Percentiles rank a stretch among this genome's conserved stretches.
phyloP scores from a whole-genome alignment of 2,797 vertebrate genomes.

The Anguilla pacifica region DNA sequence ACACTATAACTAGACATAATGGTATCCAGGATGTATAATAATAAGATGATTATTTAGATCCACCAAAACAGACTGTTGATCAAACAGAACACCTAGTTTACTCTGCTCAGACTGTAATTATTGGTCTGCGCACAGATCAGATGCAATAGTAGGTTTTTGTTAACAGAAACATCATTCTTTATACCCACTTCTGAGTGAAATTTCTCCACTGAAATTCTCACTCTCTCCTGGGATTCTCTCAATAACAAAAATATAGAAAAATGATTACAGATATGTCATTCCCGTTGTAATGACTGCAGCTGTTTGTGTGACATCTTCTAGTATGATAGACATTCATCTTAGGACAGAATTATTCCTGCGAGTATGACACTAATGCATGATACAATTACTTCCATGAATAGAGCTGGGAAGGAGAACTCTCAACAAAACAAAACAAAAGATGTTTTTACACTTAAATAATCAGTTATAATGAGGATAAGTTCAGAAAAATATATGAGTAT shows the following conservation, averaged over 20 bases:
- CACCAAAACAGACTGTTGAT: conserved; percentile 55
- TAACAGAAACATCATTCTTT: background rate
- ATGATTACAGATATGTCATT: background rate
- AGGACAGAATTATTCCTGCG: conserved; percentile 1
- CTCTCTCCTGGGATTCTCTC: background rate
- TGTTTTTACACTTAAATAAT: background rate
- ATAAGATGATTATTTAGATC: conserved; percentile 64
- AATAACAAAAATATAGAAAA: background rate
- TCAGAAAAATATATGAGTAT: background rate
- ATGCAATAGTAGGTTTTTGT: background rate
- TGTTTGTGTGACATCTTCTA: background rate
- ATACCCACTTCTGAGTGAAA: background rate
- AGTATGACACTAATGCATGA: background rate
- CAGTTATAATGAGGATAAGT: background rate
- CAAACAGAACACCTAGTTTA: conserved; percentile 52
- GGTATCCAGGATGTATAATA: background rate
- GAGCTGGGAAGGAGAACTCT: background rate
- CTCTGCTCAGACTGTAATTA: conserved; percentile 33
- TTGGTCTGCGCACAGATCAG: background rate
- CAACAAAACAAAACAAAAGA: background rate
- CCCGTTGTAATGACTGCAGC: background rate
- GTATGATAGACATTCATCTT: background rate
- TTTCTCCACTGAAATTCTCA: background rate
- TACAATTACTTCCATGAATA: background rate
- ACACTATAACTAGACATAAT: conserved; percentile 43